Evolutionary conservation across 2,888 invertebrate species (phyloP), one percentile per base, ranked within the genome.

Genomic region (Nesidiocoris tenuis): DNA sequence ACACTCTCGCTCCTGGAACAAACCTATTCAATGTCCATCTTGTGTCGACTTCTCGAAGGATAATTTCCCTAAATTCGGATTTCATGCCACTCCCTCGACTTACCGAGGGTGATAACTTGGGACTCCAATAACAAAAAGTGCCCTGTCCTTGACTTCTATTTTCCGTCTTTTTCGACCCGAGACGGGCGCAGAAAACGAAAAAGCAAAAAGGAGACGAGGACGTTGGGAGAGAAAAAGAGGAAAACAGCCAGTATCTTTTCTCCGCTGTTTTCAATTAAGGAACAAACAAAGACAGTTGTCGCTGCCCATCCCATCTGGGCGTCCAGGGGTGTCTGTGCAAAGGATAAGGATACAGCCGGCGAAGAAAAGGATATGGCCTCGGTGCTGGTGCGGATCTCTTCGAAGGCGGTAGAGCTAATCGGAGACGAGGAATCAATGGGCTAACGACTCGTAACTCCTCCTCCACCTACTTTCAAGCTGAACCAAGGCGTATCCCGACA

Each of bases 381-480:
- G n/a, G n/a, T n/a, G 25, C 57, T n/a, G 74, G 59, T 16, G 59
- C n/a, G 19, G 72, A 39, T 18, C 24, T 39, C 39, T 39, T 59
- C 54, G 24, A 12, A 17, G 56, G 65, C 22, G 25, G 61, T 54
- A 17, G 75, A 63, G 76, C 76, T 78, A 78, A 74, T 78, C 71
- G 76, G 59, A 76, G 76, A 74, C 74, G 74, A 76, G 75, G 74
- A 76, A 78, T 68, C 74, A 76, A 70, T 76, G 78, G 61, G 66
- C 74, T 76, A 77, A 77, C 77, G 74, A 77, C 68, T 68, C 74
- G 67, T 61, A 55, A 77, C 77, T 74, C 61, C 74, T 22, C 72
- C 64, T 56, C 71, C 21, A 12, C 57, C 5, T 23, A n/a, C 21
- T 21, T n/a, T 64, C 64, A 59, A 17, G 19, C 17, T 59, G 59